Evolutionary conservation across 2,888 invertebrate species (phyloP).

Genomic region (Chrysodeixis includens): DNA sequence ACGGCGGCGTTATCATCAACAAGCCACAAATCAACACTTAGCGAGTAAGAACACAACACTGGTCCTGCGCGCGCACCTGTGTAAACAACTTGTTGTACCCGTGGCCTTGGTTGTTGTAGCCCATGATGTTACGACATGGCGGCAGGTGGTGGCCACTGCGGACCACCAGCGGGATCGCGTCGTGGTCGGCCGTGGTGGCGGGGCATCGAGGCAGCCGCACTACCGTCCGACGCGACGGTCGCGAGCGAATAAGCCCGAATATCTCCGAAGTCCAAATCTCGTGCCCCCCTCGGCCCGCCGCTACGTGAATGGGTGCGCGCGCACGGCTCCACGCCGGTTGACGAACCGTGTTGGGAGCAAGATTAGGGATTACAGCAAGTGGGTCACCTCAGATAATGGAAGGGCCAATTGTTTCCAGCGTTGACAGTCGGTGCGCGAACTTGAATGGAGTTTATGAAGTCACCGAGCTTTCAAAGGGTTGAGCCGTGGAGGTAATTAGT

Average conservation of each 20-base stretch:
- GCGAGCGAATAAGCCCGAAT: conserved; percentile 69
- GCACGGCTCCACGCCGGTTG: conserved; percentile 67
- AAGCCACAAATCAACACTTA: conserved; percentile 49
- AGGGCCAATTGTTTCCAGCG: conserved; percentile 44
- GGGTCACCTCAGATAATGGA: conserved; percentile 69
- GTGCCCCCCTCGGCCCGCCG: conserved; percentile 44
- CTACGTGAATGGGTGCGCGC: conserved; percentile 83
- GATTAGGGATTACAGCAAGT: conserved; percentile 69
- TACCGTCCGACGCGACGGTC: conserved; percentile 70
- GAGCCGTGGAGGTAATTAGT: conserved; percentile 18
- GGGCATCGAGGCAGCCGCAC: conserved; percentile 68
- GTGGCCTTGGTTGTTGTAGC: conserved; percentile 93
- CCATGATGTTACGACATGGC: conserved; percentile 93
- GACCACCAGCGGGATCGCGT: conserved; percentile 87
- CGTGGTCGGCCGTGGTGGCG: conserved; percentile 86
- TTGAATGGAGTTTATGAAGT: conserved; percentile 55
- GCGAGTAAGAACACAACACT: conserved; percentile 52
- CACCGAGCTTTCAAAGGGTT: conserved; percentile 27
- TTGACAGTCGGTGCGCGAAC: conserved; percentile 38
- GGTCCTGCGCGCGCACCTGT: conserved; percentile 89
- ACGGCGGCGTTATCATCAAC: conserved; percentile 54
- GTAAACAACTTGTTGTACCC: conserved; percentile 96
- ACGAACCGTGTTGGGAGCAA: conserved; percentile 58
- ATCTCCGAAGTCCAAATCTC: conserved; percentile 42
- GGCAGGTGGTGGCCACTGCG: conserved; percentile 84